Base-by-base conservation (phyloP, 2,888 invertebrate genomes). In the Monopis laevigella region DNA sequence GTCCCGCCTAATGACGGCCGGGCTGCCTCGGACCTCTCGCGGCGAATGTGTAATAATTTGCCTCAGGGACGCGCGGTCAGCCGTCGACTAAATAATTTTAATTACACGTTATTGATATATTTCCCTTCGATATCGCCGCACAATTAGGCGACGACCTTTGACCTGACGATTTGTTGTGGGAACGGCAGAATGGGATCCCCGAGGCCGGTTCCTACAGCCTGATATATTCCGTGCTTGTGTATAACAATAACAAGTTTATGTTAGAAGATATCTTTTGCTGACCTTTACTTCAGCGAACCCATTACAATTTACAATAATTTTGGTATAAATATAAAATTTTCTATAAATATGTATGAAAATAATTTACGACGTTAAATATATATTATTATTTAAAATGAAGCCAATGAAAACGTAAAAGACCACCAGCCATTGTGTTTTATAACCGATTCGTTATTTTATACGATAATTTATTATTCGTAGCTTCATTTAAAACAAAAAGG, bases 71-170 rank as follows among this genome's bases (percentile, higher is more conserved):
- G 55, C 46, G 44, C 48, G 26, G 30, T 56, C 54, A 54, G 58
- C 53, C 52, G n/a, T 56, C 65, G 53, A 58, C 68, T 73, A 73
- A 75, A 78, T 73, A 73, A 70, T 78, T 80, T 78, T 80, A 80
- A 80, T 80, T 80, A 78, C 68, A 77, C 67, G 74, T 75, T 77
- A 75, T 80, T 74, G 77, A 77, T 77, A 78, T 73, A 69, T 68
- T 40, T 67, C 63, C 66, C 59, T 66, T 65, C 71, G 75, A 72
- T 72, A 69, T 64, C 65, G 64, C 68, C 56, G 65, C 64, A 65
- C 68, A 75, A 75, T 78, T 77, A 78, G 71, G 56, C 65, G 56
- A 51, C 70, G 77, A 80, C 67, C 80, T 78, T 64, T 77, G 75
- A 73, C 77, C 58, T 58, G 45, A 59, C 58, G 69, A 75, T 74